These are phyloP conservation scores for Choloepus didactylus DNA, from an alignment of 2,797 vertebrate genomes.

Conservation along the genomic window DNA sequence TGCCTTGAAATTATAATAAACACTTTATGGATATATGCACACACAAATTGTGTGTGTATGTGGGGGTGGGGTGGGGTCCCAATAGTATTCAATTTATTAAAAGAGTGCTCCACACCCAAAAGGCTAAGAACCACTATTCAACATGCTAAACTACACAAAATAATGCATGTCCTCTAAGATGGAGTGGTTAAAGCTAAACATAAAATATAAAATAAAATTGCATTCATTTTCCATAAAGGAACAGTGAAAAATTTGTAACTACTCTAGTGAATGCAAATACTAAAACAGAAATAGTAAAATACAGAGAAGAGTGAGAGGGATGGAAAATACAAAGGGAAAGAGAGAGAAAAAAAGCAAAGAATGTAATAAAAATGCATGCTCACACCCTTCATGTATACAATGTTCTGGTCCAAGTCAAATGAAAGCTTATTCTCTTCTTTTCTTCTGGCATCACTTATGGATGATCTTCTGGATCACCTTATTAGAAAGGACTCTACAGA, in stretches of 20 bases:
- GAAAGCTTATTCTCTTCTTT: neutral
- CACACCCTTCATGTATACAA: neutral
- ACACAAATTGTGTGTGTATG: neutral
- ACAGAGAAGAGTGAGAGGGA: neutral
- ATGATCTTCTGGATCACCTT: neutral
- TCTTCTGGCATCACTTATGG: neutral
- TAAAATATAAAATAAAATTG: neutral
- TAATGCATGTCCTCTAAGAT: neutral
- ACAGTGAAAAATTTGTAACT: neutral
- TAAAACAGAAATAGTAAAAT: neutral
- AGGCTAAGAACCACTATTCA: neutral
- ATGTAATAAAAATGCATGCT: neutral
- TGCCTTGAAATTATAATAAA: neutral
- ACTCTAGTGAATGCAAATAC: neutral
- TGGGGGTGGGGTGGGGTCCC: neutral
- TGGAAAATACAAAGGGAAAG: neutral
- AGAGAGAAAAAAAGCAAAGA: neutral
- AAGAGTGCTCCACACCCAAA: neutral
- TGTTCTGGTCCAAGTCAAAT: neutral
- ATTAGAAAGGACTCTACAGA: neutral
- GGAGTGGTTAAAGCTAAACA: neutral
- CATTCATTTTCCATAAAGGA: neutral
- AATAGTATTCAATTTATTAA: neutral
- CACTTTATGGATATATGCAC: neutral
- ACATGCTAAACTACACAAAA: neutral